A percentile compares a stretch with the other conserved stretches of the same genome.
These are phyloP conservation scores for Bombus difficillimus DNA, from an alignment of 1,140 invertebrate genomes.

Conservation along the genomic window DNA sequence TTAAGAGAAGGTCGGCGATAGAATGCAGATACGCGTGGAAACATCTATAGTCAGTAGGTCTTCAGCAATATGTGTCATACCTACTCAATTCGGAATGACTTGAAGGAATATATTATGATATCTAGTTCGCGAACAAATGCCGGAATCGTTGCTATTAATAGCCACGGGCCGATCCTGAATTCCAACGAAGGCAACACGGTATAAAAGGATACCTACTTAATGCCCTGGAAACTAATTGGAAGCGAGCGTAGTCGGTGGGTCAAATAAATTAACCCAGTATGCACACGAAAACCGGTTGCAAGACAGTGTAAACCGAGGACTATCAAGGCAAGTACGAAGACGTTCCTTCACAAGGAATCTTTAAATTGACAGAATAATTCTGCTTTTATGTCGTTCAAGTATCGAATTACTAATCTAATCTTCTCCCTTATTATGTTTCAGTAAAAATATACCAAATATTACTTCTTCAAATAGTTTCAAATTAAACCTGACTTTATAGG, in stretches of 20 bases:
- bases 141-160: constrained; percentile 16
- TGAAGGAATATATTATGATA: neutral
- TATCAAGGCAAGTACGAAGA: constrained; percentile 32
- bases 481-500: neutral
- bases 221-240: constrained; percentile 65
- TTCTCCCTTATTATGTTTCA: neutral
- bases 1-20: neutral
- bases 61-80: neutral
- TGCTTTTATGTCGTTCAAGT: neutral
- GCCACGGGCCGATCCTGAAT: constrained; percentile 1
- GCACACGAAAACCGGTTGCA: constrained; percentile 38
- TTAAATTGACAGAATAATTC: constrained; percentile 28
- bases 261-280: constrained; percentile 78
- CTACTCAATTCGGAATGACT: neutral
- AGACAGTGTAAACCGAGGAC: constrained; percentile 54
- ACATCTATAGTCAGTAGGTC: neutral
- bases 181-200: constrained; percentile 2
- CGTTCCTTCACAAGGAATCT: neutral
- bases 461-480: neutral
- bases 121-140: neutral
- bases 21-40: neutral
- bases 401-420: neutral
- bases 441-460: neutral
- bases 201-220: constrained; percentile 51
- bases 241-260: constrained; percentile 65